A percentile compares a stretch with the other conserved stretches of the same genome.
Conservation (phyloP, 2,797 vertebrate species). For the Manis crassicaudata region DNA sequence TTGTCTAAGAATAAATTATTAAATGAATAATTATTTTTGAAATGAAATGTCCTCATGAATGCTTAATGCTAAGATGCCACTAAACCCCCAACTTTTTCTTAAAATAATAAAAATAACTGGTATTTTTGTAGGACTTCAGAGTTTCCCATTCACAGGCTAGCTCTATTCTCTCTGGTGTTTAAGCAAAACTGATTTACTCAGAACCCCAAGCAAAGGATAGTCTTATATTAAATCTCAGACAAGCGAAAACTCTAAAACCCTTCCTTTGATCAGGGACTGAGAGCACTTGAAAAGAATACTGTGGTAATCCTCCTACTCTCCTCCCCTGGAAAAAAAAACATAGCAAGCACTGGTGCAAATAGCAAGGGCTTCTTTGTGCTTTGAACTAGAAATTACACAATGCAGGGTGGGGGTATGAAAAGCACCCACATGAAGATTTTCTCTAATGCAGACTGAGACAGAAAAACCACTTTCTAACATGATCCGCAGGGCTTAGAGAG, state of each 20-base stretch:
- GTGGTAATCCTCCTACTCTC: conserved; percentile 68
- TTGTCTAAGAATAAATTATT: background rate
- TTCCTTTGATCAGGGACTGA: conserved; percentile 76
- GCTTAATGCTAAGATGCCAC: background rate
- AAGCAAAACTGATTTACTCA: conserved; percentile 64
- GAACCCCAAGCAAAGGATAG: conserved; percentile 52
- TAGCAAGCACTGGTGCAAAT: conserved; percentile 50
- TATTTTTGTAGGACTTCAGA: background rate
- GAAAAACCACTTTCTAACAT: background rate
- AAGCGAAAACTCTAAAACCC: conserved; percentile 71
- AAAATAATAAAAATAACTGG: conserved; percentile 56
- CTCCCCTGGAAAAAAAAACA: background rate
- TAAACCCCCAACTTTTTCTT: conserved; percentile 15
- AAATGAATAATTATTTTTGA: conserved; percentile 21
- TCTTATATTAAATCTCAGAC: conserved; percentile 65
- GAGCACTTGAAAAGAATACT: conserved; percentile 68
- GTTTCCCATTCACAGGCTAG: background rate
- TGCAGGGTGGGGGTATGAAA: background rate
- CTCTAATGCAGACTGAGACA: conserved; percentile 41
- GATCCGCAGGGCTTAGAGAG: background rate
- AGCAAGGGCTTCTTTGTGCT: conserved; percentile 47
- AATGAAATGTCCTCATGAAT: background rate
- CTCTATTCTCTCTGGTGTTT: conserved; percentile 27
- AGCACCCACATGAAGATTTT: conserved; percentile 25
- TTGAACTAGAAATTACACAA: conserved; percentile 64